Percentiles rank a stretch among this genome's conserved stretches.
These are phyloP conservation scores for Watsonalla cultraria DNA, from an alignment of 2,888 invertebrate species.

Conservation along the genomic window DNA sequence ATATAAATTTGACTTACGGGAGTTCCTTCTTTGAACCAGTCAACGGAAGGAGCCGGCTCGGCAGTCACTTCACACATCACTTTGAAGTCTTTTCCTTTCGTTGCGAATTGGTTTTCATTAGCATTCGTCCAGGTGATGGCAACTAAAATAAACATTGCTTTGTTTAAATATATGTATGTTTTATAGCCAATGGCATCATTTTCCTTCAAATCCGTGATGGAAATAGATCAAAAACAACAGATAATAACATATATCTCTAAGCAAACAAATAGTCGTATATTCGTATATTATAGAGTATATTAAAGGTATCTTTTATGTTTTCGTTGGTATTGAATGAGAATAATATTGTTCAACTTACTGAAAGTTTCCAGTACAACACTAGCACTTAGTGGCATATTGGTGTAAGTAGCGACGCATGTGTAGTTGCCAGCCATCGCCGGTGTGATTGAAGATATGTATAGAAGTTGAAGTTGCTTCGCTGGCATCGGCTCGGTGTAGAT, in stretches of 20 bases:
- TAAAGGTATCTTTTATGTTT: no score
- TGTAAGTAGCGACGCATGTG: constrained; percentile 90
- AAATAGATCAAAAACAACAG: no score
- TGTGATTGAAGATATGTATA: constrained; percentile 86
- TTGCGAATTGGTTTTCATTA: constrained; percentile 89
- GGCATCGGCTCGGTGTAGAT: constrained; percentile 84
- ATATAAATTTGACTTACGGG: constrained; percentile 61
- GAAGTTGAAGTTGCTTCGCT: constrained; percentile 81
- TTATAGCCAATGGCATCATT: no score
- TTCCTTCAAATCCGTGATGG: no score
- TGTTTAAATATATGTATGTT: background rate
- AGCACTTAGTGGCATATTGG: constrained; percentile 82
- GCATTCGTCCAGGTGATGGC: constrained; percentile 93
- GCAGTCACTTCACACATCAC: constrained; percentile 92
- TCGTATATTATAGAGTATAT: no score
- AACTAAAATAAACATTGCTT: constrained; percentile 68
- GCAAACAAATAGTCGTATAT: no score
- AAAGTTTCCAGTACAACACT: constrained; percentile 86
- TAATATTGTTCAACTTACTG: constrained; percentile 33
- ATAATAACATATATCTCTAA: no score
- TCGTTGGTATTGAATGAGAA: constrained; percentile 2
- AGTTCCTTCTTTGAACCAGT: constrained; percentile 90
- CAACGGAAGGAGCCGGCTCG: constrained; percentile 89
- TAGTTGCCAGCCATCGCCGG: constrained; percentile 89
- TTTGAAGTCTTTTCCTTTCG: constrained; percentile 85